Percentiles rank a stretch among this genome's conserved stretches.
Conservation (phyloP, 2,888 invertebrate genomes). For the Agrotis exclamationis region DNA sequence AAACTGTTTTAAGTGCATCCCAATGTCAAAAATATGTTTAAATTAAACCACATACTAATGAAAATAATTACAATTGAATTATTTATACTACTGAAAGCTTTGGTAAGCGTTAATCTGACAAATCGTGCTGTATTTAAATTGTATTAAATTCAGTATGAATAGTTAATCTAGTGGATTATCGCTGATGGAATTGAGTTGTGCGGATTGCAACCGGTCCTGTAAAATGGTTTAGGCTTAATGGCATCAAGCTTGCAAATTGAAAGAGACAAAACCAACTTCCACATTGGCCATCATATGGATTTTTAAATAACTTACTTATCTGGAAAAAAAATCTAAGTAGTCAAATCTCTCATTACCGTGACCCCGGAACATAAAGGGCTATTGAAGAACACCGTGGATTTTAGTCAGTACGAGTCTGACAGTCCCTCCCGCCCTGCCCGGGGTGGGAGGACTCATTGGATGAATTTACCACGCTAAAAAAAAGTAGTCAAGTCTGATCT, state of each 20-base stretch:
- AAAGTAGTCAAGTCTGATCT: no score
- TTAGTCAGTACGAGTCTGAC: no score
- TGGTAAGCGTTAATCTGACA: slow-evolving; percentile 42
- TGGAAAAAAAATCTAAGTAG: no score
- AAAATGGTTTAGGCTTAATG: slow-evolving; percentile 10
- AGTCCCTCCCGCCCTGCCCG: no score
- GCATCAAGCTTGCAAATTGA: background rate
- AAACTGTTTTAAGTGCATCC: background rate
- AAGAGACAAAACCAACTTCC: background rate
- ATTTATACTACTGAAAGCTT: slow-evolving; percentile 12
- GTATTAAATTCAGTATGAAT: slow-evolving; percentile 37
- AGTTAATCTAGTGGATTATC: slow-evolving; percentile 52
- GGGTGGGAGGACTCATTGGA: no score
- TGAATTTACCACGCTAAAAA: no score
- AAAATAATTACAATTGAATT: slow-evolving; percentile 38
- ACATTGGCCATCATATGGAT: no score
- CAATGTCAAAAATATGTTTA: background rate
- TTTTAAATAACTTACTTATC: no score
- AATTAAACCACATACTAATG: slow-evolving; percentile 16
- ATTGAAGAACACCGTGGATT: no score
- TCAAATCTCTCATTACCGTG: no score
- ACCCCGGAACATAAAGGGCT: no score
- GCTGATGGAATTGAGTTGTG: slow-evolving; percentile 30
- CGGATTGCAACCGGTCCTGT: slow-evolving; percentile 1
- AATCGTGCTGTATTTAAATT: slow-evolving; percentile 42